A percentile compares a stretch with the other conserved stretches of the same genome.
These are phyloP conservation scores for Enteromius fasciolatus DNA, from an alignment of 2,797 vertebrate species.

Conservation along the genomic window DNA sequence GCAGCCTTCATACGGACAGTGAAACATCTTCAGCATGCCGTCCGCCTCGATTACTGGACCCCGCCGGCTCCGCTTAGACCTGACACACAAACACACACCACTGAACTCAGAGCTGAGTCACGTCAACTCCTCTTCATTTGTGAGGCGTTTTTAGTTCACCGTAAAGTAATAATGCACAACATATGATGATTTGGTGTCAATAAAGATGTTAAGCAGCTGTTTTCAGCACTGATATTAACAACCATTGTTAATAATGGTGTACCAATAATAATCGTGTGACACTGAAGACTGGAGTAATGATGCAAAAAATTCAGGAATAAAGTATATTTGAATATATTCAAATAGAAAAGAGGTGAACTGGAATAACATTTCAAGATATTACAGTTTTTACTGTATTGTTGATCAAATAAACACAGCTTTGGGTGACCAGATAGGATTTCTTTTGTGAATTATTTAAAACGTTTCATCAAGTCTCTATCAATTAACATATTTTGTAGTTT, in stretches of 20 bases:
- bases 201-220: background rate
- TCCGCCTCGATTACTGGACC: constrained; percentile 83
- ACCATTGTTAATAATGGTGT: background rate
- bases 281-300: background rate
- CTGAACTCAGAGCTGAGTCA: background rate
- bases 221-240: background rate
- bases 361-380: background rate
- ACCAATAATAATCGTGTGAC: background rate
- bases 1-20: constrained; percentile 90
- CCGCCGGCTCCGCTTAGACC: constrained; percentile 82
- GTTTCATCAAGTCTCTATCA: background rate
- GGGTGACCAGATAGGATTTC: background rate
- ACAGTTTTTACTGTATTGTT: background rate
- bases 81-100: constrained; percentile 45
- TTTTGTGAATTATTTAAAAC: background rate
- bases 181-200: background rate
- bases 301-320: background rate
- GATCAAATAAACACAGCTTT: background rate
- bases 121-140: background rate
- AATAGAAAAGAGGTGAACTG: background rate
- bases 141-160: background rate
- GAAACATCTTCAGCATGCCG: constrained; percentile 90
- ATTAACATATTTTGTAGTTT: background rate
- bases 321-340: background rate
- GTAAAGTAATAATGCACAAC: too few species aligned